A percentile compares a stretch with the other conserved stretches of the same genome.
Conservation (phyloP, 1,140 invertebrate genomes). For the Caerostris extrusa region DNA sequence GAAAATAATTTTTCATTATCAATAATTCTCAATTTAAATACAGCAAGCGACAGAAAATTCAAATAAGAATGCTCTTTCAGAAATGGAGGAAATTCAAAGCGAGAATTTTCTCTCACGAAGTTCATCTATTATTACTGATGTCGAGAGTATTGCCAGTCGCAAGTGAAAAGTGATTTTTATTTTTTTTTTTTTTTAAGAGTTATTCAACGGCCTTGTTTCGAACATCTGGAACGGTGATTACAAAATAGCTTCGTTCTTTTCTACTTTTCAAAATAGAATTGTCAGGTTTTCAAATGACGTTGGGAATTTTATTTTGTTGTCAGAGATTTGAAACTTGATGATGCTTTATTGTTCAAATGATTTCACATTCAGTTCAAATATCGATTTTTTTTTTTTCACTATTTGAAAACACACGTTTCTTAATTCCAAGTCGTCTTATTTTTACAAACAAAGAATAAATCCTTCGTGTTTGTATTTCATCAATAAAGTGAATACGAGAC, state of each 20-base stretch:
- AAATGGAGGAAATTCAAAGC: not conserved
- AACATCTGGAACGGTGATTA: constrained; percentile 27
- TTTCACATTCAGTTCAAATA: not conserved
- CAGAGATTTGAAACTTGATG: not conserved
- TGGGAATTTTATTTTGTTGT: not conserved
- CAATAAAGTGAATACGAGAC: too few species aligned
- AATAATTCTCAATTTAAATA: not conserved
- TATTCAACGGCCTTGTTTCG: constrained; percentile 35
- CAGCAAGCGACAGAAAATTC: not conserved
- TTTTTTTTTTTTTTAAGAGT: not conserved
- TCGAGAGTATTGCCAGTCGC: constrained; percentile 8
- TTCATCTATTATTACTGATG: constrained; percentile 14
- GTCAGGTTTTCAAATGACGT: not conserved
- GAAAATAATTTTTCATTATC: too few species aligned
- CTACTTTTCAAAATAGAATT: not conserved
- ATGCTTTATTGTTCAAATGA: not conserved
- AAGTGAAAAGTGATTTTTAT: not conserved
- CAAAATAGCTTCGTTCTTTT: not conserved
- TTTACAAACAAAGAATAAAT: too few species aligned
- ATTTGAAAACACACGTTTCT: not conserved
- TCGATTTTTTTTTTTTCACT: not conserved
- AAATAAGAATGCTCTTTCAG: not conserved
- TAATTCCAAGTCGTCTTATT: not conserved
- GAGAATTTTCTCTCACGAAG: not conserved
- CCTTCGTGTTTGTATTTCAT: too few species aligned